Percentiles rank a stretch among this genome's conserved stretches.
Conservation (phyloP, 1,140 invertebrate genomes). For the Ips typographus region DNA sequence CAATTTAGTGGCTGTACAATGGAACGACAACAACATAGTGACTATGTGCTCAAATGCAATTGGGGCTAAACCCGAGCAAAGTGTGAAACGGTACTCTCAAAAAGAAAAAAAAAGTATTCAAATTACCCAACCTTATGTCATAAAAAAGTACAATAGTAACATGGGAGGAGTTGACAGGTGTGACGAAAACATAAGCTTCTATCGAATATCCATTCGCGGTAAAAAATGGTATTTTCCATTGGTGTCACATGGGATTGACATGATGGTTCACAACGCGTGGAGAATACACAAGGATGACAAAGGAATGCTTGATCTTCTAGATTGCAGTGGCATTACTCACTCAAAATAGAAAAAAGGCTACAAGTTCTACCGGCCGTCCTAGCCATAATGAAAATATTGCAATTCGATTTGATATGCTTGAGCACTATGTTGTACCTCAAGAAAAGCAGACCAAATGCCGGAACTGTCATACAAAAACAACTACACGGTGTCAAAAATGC, state of each 20-base stretch:
- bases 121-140: background rate
- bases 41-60: background rate
- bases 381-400: background rate
- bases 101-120: slow-evolving; percentile 8
- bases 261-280: background rate
- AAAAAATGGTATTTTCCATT: slow-evolving; percentile 12
- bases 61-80: background rate
- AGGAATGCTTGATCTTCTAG: background rate
- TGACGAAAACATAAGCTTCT: background rate
- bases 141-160: slow-evolving; percentile 1
- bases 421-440: background rate
- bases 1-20: slow-evolving; percentile 5
- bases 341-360: background rate
- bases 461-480: slow-evolving; percentile 4
- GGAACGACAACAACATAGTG: slow-evolving; percentile 15
- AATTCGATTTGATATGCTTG: background rate
- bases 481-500: slow-evolving; percentile 9
- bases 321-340: background rate
- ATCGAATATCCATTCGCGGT: background rate
- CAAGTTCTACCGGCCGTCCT: background rate
- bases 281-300: background rate
- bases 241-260: background rate
- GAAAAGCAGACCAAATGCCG: slow-evolving; percentile 2
- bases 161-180: background rate
- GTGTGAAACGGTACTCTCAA: slow-evolving; percentile 1